Conservation (phyloP, 1,140 invertebrate species). For the Galleria mellonella region DNA sequence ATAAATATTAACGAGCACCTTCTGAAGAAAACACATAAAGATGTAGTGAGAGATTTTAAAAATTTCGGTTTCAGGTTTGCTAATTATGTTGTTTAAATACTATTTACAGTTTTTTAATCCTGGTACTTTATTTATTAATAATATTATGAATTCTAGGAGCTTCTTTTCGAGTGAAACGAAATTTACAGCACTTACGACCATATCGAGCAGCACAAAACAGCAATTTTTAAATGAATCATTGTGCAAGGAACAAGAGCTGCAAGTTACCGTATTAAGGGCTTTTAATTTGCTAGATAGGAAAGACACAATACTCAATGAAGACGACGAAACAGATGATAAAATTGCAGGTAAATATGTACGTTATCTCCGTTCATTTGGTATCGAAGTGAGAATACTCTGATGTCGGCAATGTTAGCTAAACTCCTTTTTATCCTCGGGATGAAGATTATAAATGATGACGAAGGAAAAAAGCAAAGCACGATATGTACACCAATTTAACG, state of each 20-base stretch:
- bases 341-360: constrained; percentile 40
- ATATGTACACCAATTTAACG: too few relatives aligned
- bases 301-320: constrained; percentile 17
- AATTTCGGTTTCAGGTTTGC: constrained; percentile 40
- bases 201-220: constrained; percentile 29
- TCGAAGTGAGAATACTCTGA: background rate
- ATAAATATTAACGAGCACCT: constrained; percentile 38
- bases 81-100: constrained; percentile 2
- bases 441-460: too few relatives aligned
- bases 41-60: constrained; percentile 50
- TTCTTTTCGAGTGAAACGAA: constrained; percentile 31
- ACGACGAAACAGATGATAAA: constrained; percentile 24
- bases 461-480: too few relatives aligned
- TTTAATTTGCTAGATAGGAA: constrained; percentile 47
- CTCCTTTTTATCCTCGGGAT: too few relatives aligned
- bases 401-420: too few relatives aligned
- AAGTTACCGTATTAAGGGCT: constrained; percentile 39
- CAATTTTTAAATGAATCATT: constrained; percentile 29
- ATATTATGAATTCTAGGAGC: constrained; percentile 22
- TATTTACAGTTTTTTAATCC: background rate
- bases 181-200: constrained; percentile 13
- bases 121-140: background rate
- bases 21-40: constrained; percentile 50
- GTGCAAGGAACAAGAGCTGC: constrained; percentile 45
- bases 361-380: too few relatives aligned